Evolutionary conservation across 2,888 invertebrate genomes (phyloP).

Genomic region (Metacarcinus magister): DNA sequence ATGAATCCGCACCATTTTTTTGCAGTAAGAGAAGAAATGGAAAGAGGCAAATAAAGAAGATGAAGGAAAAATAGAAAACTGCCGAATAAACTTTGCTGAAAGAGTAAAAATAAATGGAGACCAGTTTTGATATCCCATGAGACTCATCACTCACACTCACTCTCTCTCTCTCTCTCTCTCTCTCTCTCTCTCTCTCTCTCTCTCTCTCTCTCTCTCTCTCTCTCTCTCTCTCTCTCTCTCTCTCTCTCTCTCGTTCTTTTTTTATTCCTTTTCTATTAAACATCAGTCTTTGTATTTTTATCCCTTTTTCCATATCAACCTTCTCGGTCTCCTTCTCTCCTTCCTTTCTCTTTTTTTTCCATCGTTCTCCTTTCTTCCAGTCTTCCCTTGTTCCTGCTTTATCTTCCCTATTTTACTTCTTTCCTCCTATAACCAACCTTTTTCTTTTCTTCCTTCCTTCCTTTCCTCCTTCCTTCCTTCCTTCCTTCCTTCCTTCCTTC

Average conservation of each 20-base stretch:
- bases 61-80: background rate
- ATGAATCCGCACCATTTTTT: background rate
- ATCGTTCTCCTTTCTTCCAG: background rate
- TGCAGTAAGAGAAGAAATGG: background rate
- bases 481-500: background rate
- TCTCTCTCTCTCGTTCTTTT: background rate
- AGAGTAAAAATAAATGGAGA: background rate
- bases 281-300: background rate
- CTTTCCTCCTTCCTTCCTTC: background rate
- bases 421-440: background rate
- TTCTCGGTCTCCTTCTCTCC: too few relatives aligned
- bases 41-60: background rate
- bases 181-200: conserved; percentile 49
- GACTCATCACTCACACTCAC: background rate
- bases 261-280: background rate
- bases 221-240: background rate
- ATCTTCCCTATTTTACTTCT: background rate
- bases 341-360: background rate
- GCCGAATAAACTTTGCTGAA: background rate
- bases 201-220: conserved; percentile 39
- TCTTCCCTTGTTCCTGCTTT: background rate
- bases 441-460: background rate
- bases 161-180: background rate
- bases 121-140: background rate
- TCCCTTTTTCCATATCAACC: background rate